phyloP scores from a whole-genome alignment of 64 coral and sea anemone species.

The Pocillopora verrucosa region DNA sequence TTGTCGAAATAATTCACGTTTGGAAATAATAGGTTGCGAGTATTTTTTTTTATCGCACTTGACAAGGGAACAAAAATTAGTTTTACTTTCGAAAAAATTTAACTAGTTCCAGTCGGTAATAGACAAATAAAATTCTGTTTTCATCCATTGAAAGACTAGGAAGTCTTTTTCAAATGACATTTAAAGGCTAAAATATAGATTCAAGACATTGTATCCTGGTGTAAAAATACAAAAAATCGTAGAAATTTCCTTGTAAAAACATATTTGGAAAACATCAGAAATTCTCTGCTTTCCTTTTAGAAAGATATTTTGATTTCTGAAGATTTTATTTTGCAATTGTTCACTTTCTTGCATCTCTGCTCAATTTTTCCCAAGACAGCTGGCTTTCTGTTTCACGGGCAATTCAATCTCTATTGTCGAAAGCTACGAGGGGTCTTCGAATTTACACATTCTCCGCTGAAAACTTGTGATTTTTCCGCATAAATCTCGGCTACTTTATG shows the following conservation, averaged over 20 bases:
- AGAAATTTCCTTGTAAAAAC: background rate
- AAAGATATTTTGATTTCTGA: background rate
- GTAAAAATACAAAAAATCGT: background rate
- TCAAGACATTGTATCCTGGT: background rate
- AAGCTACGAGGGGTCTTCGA: background rate
- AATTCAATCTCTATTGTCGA: background rate
- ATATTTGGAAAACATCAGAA: background rate
- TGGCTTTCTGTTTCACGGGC: background rate
- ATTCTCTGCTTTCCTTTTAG: background rate
- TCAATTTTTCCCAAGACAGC: background rate
- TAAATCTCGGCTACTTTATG: background rate
- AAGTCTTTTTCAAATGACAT: slow-evolving; percentile 40
- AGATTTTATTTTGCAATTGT: slow-evolving; percentile 1
- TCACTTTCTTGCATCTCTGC: background rate
- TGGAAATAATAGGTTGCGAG: background rate
- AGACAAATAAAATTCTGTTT: slow-evolving; percentile 16
- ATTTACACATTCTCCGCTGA: background rate
- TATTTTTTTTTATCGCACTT: background rate
- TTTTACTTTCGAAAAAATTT: background rate
- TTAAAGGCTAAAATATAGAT: slow-evolving; percentile 26
- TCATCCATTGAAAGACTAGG: slow-evolving; percentile 7
- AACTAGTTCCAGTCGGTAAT: background rate
- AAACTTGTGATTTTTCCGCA: background rate
- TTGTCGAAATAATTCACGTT: slow-evolving; percentile 17
- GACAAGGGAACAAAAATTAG: background rate